A percentile compares a stretch with the other conserved stretches of the same genome.
Evolutionary conservation across 1,140 invertebrate species (phyloP).

Genomic region (Drosophila jambulina): DNA sequence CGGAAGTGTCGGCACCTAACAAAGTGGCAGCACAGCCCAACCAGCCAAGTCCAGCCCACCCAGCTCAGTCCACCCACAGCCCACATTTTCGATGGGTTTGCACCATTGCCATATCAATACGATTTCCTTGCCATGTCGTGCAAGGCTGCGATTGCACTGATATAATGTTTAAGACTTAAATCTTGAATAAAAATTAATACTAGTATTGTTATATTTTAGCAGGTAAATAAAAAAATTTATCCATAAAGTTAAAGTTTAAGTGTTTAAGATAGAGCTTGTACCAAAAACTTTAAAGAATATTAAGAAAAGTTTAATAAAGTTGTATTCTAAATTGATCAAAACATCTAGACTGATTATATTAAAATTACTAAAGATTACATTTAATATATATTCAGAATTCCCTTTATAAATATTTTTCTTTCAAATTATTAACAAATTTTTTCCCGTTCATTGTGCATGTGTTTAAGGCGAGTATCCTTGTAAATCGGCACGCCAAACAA

Average conservation of each 20-base stretch:
- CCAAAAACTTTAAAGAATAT: too few relatives aligned
- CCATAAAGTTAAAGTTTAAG: too few relatives aligned
- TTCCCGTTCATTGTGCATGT: conserved; percentile 14
- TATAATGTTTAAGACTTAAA: neutral
- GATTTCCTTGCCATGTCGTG: conserved; percentile 53
- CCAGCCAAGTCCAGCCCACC: neutral
- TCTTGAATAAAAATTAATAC: neutral
- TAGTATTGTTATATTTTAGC: neutral
- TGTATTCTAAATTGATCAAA: neutral
- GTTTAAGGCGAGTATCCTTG: conserved; percentile 43
- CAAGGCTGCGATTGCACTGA: conserved; percentile 39
- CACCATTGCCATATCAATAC: conserved; percentile 54
- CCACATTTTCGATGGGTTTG: conserved; percentile 33
- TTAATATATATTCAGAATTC: neutral
- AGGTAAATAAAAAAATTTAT: neutral
- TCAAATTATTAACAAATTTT: neutral
- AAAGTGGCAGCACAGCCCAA: conserved; percentile 33
- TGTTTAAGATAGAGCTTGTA: neutral
- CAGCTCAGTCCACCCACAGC: neutral
- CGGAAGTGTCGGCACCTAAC: conserved; percentile 61
- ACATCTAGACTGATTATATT: neutral
- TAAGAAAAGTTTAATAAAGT: neutral
- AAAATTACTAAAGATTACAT: neutral
- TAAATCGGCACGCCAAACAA: conserved; percentile 59
- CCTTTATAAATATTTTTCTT: too few relatives aligned